Percentiles rank a stretch among this genome's conserved stretches.
phyloP scores from a whole-genome alignment of 2,888 invertebrate species.

The Drosophila ustulata region DNA sequence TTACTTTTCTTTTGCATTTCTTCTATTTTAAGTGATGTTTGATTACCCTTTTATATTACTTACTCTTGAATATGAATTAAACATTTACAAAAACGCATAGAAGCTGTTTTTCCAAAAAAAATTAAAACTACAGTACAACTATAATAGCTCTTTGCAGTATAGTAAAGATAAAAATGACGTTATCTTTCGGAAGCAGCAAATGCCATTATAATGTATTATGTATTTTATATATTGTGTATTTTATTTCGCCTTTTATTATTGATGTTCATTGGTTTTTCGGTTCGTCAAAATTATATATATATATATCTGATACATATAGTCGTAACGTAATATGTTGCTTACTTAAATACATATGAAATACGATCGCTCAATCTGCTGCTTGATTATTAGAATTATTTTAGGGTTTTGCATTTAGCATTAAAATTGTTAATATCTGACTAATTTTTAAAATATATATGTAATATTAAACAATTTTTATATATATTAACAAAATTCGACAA shows the following conservation, averaged over 20 bases:
- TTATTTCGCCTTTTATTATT: constrained; percentile 65
- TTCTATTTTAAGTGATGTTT: too few species aligned
- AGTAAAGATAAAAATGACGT: not conserved
- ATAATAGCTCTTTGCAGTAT: not conserved
- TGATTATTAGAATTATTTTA: constrained; percentile 47
- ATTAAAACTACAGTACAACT: too few species aligned
- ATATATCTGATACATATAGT: constrained; percentile 56
- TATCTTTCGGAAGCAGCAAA: not conserved
- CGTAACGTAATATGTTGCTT: constrained; percentile 61
- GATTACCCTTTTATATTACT: too few species aligned
- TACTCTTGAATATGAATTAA: too few species aligned
- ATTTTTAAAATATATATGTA: constrained; percentile 66
- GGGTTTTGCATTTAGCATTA: constrained; percentile 43
- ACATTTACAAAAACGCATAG: too few species aligned
- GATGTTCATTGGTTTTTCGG: constrained; percentile 53
- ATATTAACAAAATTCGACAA: constrained; percentile 75
- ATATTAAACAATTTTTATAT: constrained; percentile 70
- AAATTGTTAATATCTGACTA: constrained; percentile 67
- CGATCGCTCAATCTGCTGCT: constrained; percentile 48
- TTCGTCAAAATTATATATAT: constrained; percentile 61
- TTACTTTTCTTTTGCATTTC: too few species aligned
- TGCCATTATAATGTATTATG: not conserved
- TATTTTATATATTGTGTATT: constrained; percentile 44
- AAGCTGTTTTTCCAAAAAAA: too few species aligned
- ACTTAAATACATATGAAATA: constrained; percentile 64